Evolutionary conservation across 2,113 vertebrate species (phyloP), one percentile per base, ranked within the genome.

Genomic region (Vicugna pacos): DNA sequence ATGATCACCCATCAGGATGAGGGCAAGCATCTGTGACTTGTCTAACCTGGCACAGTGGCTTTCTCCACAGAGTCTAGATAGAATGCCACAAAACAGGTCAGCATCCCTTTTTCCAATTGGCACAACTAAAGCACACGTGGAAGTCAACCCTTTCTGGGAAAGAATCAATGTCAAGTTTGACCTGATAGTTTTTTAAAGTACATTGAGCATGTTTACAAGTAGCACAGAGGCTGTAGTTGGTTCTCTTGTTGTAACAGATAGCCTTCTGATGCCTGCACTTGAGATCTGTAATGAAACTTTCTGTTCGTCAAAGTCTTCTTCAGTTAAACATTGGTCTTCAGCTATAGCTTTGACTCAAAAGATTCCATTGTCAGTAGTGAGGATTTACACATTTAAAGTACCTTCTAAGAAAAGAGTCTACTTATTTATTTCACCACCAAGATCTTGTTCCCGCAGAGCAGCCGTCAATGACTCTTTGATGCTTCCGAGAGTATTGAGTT

Each of bases 381-480:
- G 96, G 80, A 99, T 98, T 2, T 99, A 99, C 64, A 99, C 98
- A 0, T 99, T 99, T 0, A 99, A 99, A 83, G 99, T 99, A n/a
- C 99, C 99, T 9, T 99, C 99, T 52, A 99, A 98, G 42, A 99
- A 99, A 3, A 99, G 24, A 99, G 62, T 99, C 6, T 99, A 98
- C 2, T 99, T 99, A 0, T 99, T 99, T 48, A 99, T 99, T 38
- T 99, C 99, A 2, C 97, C 97, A 54, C 97, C 97, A 0, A 98
- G 97, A 97, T 98, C 20, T 98, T 98, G 75, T 98, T 98, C 69
- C 69, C 98, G 95, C 98, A 0, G 98, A 0, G 98, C 98, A 83
- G 98, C 98, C 80, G 97, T 98, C 38, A 98, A 98, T 0, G 98
- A 97, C 90, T 98, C 98, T 0, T 98, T 98, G 89, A 98, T 99